Base-by-base conservation (phyloP, 2,797 vertebrate species). In the Mareca strepera region DNA sequence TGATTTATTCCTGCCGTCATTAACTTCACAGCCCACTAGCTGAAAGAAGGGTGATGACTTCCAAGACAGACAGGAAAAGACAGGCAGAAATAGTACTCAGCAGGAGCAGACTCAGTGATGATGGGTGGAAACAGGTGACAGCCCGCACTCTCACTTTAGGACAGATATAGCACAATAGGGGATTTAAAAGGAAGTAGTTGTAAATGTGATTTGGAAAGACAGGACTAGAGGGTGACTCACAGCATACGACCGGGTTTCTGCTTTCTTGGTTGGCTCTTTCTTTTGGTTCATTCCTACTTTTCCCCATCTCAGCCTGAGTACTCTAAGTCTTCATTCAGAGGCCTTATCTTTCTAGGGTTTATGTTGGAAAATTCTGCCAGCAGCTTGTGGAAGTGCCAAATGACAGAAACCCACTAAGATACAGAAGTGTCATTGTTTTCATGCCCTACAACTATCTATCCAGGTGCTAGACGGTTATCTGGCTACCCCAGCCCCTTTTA, bases 61-160 rank as follows among this genome's bases (percentile, higher is more conserved):
- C 94, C 94, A 84, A 96, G 94, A 94, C 76, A 92, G 96, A 97
- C 91, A 96, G 86, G 87, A 96, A 96, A 97, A 92, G 85, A 92
- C 28, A 91, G 70, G 96, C 92, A 96, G 95, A 96, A 97, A 97
- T 83, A 96, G 95, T 73, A 88, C n/a, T 26, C 88, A 96, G 88
- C 43, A 79, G 75, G 44, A 86, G 82, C 77, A 58, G 77, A 26
- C 52, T 66, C 56, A 8, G 87, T 91, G 93, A 96, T 82, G 88
- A 96, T 87, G 92, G 76, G 80, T 93, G 66, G 84, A 87, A 90
- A 87, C 97, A 98, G 97, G 97, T 97, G 96, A 93, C 93, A 96
- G 88, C 46, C 88, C 80, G 72, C 59, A 70, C 82, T 82, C 79
- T 87, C 70, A 63, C 73, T 94, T 92, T 55, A 88, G 67, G 91